Evolutionary conservation across 2,113 vertebrate species (phyloP).

Genomic region (Ivindomyrus marchei): DNA sequence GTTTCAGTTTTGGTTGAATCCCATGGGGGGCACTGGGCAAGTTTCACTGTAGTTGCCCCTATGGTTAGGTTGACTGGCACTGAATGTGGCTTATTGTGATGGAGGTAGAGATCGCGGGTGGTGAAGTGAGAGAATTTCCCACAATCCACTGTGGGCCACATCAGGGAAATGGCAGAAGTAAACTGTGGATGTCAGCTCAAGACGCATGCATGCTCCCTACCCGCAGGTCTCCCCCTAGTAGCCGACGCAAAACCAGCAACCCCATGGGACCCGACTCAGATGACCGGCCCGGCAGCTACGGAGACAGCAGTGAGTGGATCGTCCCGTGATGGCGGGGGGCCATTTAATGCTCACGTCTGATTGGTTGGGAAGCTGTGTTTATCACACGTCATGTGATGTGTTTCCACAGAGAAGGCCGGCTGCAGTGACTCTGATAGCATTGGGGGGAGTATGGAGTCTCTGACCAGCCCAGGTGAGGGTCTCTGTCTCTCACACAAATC

Average conservation of each 20-base stretch:
- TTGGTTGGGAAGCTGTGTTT: neutral
- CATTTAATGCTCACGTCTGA: neutral
- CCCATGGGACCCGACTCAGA: conserved; percentile 38
- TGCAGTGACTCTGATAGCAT: conserved; percentile 71
- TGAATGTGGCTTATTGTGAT: neutral
- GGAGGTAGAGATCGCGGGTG: neutral
- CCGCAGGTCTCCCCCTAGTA: conserved; percentile 24
- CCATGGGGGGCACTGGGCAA: neutral
- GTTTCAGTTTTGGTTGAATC: neutral
- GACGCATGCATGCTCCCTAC: neutral
- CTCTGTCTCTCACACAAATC: neutral
- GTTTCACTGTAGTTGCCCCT: neutral
- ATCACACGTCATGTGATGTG: conserved; percentile 1
- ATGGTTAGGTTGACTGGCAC: neutral
- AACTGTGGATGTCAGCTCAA: neutral
- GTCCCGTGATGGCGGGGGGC: neutral
- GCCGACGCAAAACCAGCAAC: conserved; percentile 51
- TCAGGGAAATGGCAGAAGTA: neutral
- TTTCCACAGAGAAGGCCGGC: conserved; percentile 46
- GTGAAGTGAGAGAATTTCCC: neutral
- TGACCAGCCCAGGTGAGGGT: conserved; percentile 74
- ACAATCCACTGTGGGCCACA: neutral
- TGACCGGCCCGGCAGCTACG: conserved; percentile 27
- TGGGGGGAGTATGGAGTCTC: conserved; percentile 72
- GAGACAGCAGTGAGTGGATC: conserved; percentile 47